Evolutionary conservation across 1,140 invertebrate species (phyloP).

Genomic region (Drosophila paulistorum): DNA sequence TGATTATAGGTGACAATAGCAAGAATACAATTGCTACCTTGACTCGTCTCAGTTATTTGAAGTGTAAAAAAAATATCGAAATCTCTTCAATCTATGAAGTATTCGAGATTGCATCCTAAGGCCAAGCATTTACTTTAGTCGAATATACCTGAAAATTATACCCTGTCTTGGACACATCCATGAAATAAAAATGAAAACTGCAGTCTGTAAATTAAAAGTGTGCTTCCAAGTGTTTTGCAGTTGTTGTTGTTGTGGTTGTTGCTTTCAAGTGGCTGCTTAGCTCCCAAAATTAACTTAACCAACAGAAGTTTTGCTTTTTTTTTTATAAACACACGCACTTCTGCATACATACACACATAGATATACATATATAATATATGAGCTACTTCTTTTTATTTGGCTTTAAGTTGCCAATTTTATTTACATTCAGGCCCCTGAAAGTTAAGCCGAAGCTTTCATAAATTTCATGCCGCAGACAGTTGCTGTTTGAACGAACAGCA

Average conservation of each 20-base stretch:
- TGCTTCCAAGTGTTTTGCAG: conserved; percentile 32
- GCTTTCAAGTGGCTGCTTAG: conserved; percentile 46
- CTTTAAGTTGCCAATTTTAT: conserved; percentile 46
- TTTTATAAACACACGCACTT: conserved; percentile 8
- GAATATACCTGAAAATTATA: not conserved
- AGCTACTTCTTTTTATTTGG: conserved; percentile 30
- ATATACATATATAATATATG: not conserved
- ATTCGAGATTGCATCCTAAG: too few relatives aligned
- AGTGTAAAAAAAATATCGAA: too few relatives aligned
- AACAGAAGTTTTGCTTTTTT: conserved; percentile 42
- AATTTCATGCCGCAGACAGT: conserved; percentile 51
- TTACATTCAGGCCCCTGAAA: conserved; percentile 49
- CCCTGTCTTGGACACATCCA: not conserved
- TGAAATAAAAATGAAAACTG: conserved; percentile 19
- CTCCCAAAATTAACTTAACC: conserved; percentile 55
- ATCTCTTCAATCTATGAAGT: too few relatives aligned
- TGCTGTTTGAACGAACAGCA: conserved; percentile 2
- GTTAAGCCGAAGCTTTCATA: conserved; percentile 63
- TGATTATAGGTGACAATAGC: too few relatives aligned
- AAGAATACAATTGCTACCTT: too few relatives aligned
- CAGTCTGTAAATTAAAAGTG: conserved; percentile 50
- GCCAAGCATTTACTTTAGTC: not conserved
- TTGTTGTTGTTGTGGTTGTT: conserved; percentile 19
- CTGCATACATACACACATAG: not conserved
- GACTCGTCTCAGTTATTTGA: too few relatives aligned